Percentiles rank a stretch among this genome's conserved stretches.
Conservation (phyloP, 2,888 invertebrate genomes). For the Melikaiella ostensackeni region DNA sequence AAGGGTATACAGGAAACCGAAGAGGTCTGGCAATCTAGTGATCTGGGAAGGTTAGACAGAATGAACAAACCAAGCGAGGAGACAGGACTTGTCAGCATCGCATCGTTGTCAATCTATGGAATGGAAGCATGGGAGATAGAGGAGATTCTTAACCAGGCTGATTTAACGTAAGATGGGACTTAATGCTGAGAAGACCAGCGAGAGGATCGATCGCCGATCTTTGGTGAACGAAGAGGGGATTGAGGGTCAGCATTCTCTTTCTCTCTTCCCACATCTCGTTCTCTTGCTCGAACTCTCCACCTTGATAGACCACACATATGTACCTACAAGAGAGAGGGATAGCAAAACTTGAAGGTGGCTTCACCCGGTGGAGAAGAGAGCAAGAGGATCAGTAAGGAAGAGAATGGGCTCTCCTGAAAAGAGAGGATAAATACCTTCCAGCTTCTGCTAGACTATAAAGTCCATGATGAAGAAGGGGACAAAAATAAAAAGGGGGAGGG, state of each 20-base stretch:
- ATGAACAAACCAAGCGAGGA: constrained; percentile 20
- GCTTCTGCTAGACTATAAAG: constrained; percentile 13
- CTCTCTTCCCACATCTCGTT: constrained; percentile 43
- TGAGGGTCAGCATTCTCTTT: constrained; percentile 29
- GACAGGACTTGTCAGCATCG: constrained; percentile 14
- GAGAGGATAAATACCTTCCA: constrained; percentile 36
- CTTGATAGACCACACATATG: constrained; percentile 30
- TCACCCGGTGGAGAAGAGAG: constrained; percentile 43
- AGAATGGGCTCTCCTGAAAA: constrained; percentile 42
- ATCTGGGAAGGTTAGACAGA: constrained; percentile 24
- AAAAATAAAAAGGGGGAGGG: not conserved
- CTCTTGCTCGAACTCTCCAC: constrained; percentile 12
- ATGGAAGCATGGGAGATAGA: constrained; percentile 20
- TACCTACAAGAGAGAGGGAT: constrained; percentile 43
- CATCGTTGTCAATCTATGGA: constrained; percentile 28
- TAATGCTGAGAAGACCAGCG: constrained; percentile 7
- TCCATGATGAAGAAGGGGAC: not conserved
- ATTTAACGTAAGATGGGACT: constrained; percentile 31
- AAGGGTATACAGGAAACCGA: constrained; percentile 14
- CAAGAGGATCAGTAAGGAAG: not conserved
- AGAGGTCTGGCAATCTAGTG: constrained; percentile 12
- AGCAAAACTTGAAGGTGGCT: constrained; percentile 18
- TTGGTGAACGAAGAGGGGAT: constrained; percentile 39
- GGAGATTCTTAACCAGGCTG: constrained; percentile 26
- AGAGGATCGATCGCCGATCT: constrained; percentile 40